Evolutionary conservation across 2,888 invertebrate genomes (phyloP), one percentile per base, ranked within the genome.

Genomic region (Selenia dentaria): DNA sequence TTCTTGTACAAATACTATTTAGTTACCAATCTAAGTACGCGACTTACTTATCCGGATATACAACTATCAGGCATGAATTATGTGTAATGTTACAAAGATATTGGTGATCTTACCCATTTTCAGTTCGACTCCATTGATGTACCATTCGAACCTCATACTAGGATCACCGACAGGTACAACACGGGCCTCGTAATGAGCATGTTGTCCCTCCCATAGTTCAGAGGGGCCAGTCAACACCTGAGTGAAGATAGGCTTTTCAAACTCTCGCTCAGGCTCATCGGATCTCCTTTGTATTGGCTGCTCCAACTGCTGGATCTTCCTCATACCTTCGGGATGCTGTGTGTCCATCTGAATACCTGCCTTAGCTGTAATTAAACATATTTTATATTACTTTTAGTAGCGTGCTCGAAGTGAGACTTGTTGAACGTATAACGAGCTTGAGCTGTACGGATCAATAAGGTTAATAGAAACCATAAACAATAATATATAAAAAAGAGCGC

Each of bases 141-240:
- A 98, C 99, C 99, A 99, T 87, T 98, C 97, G 67, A 98, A 98
- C 66, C 95, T 93, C 69, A 99, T 92, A 61, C 94, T 96, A 1
- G 98, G 94, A 83, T 99, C 99, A 4, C 98, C 98, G 42, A 98
- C 96, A 6, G 98, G 98, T 26, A 97, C 96, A 13, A 97, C 97
- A 34, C 97, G 93, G 35, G 97, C 97, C 83, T 97, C 97, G 67
- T 96, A 97, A 82, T 96, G 97, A 37, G 97, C 97, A 62, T 95
- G 94, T 76, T 97, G 96, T 2, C 97, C 97, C 85, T 98, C 97
- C 95, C 96, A 96, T 6, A 98, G 85, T 78, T 97, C 97, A 0
- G 96, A 95, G 5, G 97, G 97, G 1, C 97, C 97, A 9, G 95
- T 96, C 2, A 98, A 92, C 25, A 96, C 86, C 77, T 96, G 96